These are phyloP conservation scores for Zelleria hepariella DNA, from an alignment of 2,888 invertebrate species.

Conservation along the genomic window DNA sequence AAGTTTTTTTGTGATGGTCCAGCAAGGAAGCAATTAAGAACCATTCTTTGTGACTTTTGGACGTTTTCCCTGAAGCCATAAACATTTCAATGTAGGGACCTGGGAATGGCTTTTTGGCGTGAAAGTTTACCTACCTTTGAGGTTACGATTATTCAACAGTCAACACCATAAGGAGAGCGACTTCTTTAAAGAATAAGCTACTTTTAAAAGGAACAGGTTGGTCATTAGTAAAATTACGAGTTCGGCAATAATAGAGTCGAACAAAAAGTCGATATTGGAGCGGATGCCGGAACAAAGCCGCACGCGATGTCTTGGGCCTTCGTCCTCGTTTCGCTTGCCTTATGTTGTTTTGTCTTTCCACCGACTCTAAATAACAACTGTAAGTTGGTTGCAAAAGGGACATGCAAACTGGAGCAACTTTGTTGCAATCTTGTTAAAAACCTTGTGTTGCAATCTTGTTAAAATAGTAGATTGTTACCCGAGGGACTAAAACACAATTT, in stretches of 20 bases:
- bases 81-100: not conserved
- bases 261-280: conserved; percentile 45
- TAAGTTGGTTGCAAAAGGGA: not conserved
- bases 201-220: conserved; percentile 7
- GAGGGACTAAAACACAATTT: too few species aligned
- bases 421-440: not conserved
- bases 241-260: conserved; percentile 24
- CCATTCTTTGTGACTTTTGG: not conserved
- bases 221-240: conserved; percentile 54
- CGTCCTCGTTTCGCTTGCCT: conserved; percentile 39
- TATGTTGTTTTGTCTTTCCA: conserved; percentile 31
- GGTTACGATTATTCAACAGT: not conserved
- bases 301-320: conserved; percentile 49
- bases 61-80: not conserved
- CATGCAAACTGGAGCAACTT: not conserved
- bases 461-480: too few species aligned
- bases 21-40: not conserved
- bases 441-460: not conserved
- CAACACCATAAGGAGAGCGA: not conserved
- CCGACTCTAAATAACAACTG: not conserved
- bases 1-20: not conserved
- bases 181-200: too few species aligned
- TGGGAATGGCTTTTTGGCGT: not conserved
- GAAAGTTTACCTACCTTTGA: not conserved
- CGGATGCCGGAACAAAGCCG: conserved; percentile 59